A percentile compares a stretch with the other conserved stretches of the same genome.
Evolutionary conservation across 2,113 vertebrate species (phyloP).

Genomic region (Cyphomyrus discorhynchus): DNA sequence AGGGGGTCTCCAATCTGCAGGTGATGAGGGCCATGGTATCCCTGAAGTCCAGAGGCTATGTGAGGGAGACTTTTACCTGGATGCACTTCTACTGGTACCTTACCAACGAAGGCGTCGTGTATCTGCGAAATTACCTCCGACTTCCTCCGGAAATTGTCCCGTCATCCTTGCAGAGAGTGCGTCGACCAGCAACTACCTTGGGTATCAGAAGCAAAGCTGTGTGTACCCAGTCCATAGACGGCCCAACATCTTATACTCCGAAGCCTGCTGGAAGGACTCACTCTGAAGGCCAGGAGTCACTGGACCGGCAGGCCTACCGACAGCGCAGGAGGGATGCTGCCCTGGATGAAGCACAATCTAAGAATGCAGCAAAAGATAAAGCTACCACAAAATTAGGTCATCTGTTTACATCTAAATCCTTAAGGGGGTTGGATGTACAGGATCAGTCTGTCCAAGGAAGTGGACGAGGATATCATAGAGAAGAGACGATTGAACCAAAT

Average conservation of each 20-base stretch:
- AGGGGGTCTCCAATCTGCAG: slow-evolving; percentile 74
- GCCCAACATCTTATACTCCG: slow-evolving; percentile 63
- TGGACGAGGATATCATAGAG: slow-evolving; percentile 29
- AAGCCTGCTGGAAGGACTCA: slow-evolving; percentile 50
- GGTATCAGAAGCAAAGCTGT: slow-evolving; percentile 42
- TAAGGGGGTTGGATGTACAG: slow-evolving; percentile 43
- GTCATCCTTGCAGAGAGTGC: slow-evolving; percentile 73
- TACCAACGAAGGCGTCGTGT: slow-evolving; percentile 79
- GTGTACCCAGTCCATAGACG: slow-evolving; percentile 57
- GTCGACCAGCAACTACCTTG: slow-evolving; percentile 52
- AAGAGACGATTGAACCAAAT: slow-evolving; percentile 36
- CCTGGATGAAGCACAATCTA: slow-evolving; percentile 32
- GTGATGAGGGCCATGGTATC: slow-evolving; percentile 85
- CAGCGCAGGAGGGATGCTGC: slow-evolving; percentile 52
- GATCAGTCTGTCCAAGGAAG: slow-evolving; percentile 32
- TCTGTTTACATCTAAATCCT: slow-evolving; percentile 40
- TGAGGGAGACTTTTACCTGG: slow-evolving; percentile 84
- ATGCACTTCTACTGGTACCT: slow-evolving; percentile 92
- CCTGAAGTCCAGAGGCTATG: slow-evolving; percentile 74
- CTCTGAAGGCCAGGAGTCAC: slow-evolving; percentile 46
- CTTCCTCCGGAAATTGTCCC: slow-evolving; percentile 84
- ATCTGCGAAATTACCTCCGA: slow-evolving; percentile 78
- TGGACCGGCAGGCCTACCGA: slow-evolving; percentile 67
- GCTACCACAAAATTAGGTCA: slow-evolving; percentile 44
- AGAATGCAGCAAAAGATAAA: slow-evolving; percentile 52